Base-by-base conservation (phyloP, 2,888 invertebrate genomes). In the Alentia gelatinosa region DNA sequence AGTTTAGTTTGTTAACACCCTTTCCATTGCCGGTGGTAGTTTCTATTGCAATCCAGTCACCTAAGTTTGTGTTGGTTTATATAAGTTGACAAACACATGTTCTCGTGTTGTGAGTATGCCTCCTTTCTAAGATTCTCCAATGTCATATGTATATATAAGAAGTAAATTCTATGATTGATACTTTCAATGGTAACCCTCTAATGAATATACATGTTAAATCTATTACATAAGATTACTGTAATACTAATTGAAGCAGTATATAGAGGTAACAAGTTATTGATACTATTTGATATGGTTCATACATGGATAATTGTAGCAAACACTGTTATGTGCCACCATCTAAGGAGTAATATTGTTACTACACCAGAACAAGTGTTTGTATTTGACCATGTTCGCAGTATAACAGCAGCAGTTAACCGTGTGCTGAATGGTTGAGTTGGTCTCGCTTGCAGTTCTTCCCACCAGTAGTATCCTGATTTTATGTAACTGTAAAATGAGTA, bases 71-170 rank as follows among this genome's bases (percentile, higher is more conserved):
- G 79, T 86, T 86, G 86, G 50, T 86, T 86, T 33, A 35, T 86
- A 86, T 86, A 30, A 50, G 86, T 86, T 86, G 50, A 86, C 50
- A 86, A 86, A 86, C 86, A 86, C 86, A 40, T 47, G 86, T 86
- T 86, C 86, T 86, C 30, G 86, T 86, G 86, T 19, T 86, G 86
- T 86, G 42, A 86, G 50, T 33, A 86, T 86, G 47, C 39, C 35
- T 79, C 19, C 56, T 79, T 68, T 68, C 30, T 68, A 15, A 30
- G 30, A 68, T 68, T 68, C 68, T 4, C 68, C 23, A 30, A 68
- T 15, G 30, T 26, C 15, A 30, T 30, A 68, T n/a, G 39, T 79
- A 37, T 79, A 79, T 79, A 79, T 39, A 1, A n/a, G 5, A 26
- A 63, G n/a, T n/a, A 63, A 19, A 26, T 26, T 5, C 9, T 5